Conservation (phyloP, 2,113 vertebrate genomes). For the Nematolebias whitei region DNA sequence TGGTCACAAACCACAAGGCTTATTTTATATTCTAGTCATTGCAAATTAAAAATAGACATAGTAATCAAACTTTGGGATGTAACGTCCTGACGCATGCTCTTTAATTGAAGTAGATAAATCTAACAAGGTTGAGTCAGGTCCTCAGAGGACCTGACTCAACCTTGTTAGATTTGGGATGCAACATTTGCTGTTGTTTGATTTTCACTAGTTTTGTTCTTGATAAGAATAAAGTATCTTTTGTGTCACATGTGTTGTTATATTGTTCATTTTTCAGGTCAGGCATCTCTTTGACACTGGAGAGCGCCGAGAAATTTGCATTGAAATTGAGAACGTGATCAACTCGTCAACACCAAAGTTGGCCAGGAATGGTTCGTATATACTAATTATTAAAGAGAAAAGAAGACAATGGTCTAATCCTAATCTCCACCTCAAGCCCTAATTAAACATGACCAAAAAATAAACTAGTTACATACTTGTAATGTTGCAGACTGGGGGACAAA, state of each 20-base stretch:
- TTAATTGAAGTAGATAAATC: too few relatives aligned
- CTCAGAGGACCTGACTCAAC: too few relatives aligned
- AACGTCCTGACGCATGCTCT: too few relatives aligned
- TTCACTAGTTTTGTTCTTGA: too few relatives aligned
- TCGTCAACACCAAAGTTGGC: constrained; percentile 88
- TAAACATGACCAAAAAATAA: not conserved
- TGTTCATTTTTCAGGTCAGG: constrained; percentile 80
- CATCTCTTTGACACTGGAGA: constrained; percentile 92
- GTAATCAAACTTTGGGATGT: not conserved
- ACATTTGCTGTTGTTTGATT: too few relatives aligned
- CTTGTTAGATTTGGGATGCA: too few relatives aligned
- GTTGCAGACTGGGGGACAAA: too few relatives aligned
- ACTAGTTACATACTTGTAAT: not conserved
- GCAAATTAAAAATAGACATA: too few relatives aligned
- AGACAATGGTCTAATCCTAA: not conserved
- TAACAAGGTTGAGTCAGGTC: too few relatives aligned
- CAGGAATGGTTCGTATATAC: constrained; percentile 85
- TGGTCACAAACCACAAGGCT: too few relatives aligned
- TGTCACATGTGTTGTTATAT: not conserved
- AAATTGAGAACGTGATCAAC: constrained; percentile 91
- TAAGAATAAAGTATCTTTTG: too few relatives aligned
- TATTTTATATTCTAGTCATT: not conserved
- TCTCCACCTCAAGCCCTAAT: not conserved
- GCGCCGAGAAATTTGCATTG: constrained; percentile 85
- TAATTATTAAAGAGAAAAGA: not conserved